Conservation (phyloP, 2,113 vertebrate species). For the Sminthopsis crassicaudata region DNA sequence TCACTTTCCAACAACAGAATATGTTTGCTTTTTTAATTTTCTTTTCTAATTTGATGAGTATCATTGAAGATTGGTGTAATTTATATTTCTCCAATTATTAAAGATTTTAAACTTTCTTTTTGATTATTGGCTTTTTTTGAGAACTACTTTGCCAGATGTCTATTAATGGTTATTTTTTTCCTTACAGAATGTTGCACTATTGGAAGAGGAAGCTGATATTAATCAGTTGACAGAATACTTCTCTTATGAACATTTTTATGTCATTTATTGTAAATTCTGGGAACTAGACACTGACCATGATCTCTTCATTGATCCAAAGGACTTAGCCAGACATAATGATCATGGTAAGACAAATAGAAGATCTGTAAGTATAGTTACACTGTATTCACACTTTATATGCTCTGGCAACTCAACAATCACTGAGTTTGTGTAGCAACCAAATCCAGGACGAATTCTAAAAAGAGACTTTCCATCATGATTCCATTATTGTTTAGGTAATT, state of each 20-base stretch:
- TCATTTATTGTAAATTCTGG: slow-evolving; percentile 99
- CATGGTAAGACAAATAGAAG: slow-evolving; percentile 86
- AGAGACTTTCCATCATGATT: background rate
- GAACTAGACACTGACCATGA: slow-evolving; percentile 97
- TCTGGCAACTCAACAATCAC: background rate
- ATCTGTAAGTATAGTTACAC: background rate
- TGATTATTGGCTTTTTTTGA: background rate
- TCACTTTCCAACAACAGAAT: background rate
- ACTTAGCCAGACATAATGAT: slow-evolving; percentile 94
- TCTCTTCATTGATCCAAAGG: slow-evolving; percentile 93
- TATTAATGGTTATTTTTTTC: background rate
- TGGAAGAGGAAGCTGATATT: slow-evolving; percentile 95
- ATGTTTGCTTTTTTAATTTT: background rate
- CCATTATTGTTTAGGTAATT: background rate
- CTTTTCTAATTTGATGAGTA: background rate
- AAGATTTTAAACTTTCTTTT: background rate
- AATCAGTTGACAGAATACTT: slow-evolving; percentile 97
- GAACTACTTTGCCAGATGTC: background rate
- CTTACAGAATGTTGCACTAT: slow-evolving; percentile 90
- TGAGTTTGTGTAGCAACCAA: background rate
- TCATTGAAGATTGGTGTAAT: background rate
- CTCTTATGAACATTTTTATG: slow-evolving; percentile 98
- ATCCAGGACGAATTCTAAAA: background rate
- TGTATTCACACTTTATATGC: background rate
- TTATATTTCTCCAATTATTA: background rate